These are phyloP conservation scores for Drosophila barbarae DNA, from an alignment of 2,888 invertebrate genomes.

Conservation along the genomic window DNA sequence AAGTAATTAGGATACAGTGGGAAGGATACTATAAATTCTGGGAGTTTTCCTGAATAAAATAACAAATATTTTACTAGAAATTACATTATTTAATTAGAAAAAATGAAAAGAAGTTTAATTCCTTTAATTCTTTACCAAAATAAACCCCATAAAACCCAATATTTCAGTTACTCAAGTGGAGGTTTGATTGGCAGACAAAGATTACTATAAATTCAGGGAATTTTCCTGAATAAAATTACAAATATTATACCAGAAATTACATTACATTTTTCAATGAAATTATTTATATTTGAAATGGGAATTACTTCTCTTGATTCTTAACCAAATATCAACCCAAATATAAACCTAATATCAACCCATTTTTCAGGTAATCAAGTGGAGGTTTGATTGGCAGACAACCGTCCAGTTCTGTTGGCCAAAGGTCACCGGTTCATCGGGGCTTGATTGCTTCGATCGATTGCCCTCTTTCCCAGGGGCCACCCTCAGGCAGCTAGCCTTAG, in stretches of 20 bases:
- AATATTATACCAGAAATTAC: no score
- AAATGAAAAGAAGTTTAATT: not conserved
- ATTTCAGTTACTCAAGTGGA: no score
- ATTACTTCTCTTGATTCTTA: no score
- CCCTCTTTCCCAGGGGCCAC: conserved; percentile 11
- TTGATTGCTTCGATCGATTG: conserved; percentile 28
- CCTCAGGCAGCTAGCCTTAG: not conserved
- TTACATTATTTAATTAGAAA: no score
- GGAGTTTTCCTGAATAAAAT: not conserved
- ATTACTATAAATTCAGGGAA: no score
- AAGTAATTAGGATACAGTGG: conserved; percentile 26
- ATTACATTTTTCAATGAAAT: no score
- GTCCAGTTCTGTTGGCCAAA: conserved; percentile 9
- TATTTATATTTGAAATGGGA: no score
- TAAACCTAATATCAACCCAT: not conserved
- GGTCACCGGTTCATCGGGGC: conserved; percentile 17
- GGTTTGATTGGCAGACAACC: conserved; percentile 18
- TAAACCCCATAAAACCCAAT: not conserved
- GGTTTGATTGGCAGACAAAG: no score
- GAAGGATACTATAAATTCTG: not conserved
- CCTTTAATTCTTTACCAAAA: not conserved
- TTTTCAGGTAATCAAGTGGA: not conserved
- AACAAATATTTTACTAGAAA: not conserved
- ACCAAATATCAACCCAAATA: no score
- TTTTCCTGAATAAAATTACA: no score